phyloP scores from a whole-genome alignment of 1,140 invertebrate genomes.

The Oryzaephilus surinamensis region DNA sequence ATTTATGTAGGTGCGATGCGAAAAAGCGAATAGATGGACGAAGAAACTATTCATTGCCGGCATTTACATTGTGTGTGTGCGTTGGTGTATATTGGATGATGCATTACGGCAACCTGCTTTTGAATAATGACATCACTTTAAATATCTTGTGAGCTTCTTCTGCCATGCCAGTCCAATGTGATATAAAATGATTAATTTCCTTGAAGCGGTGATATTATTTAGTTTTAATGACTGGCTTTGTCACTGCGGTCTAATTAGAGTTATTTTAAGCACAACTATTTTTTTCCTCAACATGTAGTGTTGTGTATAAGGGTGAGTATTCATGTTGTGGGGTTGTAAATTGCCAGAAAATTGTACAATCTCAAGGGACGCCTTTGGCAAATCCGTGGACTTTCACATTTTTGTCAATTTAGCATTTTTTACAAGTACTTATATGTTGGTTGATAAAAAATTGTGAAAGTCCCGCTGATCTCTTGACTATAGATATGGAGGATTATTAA shows the following conservation, averaged over 20 bases:
- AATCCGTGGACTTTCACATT: too few species aligned
- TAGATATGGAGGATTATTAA: too few species aligned
- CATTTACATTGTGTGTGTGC: constrained; percentile 18
- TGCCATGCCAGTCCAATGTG: constrained; percentile 15
- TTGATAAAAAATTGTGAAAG: too few species aligned
- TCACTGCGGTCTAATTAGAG: constrained; percentile 8
- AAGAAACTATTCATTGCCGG: constrained; percentile 10
- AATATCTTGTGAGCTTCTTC: constrained; percentile 22
- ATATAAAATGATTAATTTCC: constrained; percentile 20
- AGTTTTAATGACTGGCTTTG: constrained; percentile 15
- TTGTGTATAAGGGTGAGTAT: too few species aligned
- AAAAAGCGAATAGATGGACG: neutral
- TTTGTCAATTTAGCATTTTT: too few species aligned
- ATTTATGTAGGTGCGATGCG: too few species aligned
- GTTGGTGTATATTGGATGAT: constrained; percentile 19
- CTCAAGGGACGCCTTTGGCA: neutral
- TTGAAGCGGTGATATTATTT: constrained; percentile 14
- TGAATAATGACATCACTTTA: constrained; percentile 20
- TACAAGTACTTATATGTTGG: too few species aligned
- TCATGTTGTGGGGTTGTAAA: too few species aligned
- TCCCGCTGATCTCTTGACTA: too few species aligned
- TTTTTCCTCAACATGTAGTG: too few species aligned
- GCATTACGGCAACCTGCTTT: constrained; percentile 20
- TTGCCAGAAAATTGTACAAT: neutral
- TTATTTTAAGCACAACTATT: constrained; percentile 9